phyloP scores from a whole-genome alignment of 2,113 vertebrate genomes.

The Xenopus borealis region DNA sequence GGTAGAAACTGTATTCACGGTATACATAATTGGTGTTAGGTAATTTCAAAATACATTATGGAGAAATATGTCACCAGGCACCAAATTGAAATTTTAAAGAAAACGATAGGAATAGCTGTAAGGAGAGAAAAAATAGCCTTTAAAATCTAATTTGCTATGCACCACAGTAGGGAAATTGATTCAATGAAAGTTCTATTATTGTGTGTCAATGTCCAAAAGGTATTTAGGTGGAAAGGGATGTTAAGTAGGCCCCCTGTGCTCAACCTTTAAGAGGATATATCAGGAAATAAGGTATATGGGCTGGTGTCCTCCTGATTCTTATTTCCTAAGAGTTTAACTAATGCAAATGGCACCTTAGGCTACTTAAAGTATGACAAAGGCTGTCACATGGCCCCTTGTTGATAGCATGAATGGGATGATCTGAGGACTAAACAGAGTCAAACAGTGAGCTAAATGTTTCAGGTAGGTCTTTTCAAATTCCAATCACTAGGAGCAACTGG shows the following conservation, averaged over 20 bases:
- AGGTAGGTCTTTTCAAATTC: slow-evolving; percentile 84
- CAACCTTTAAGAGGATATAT: slow-evolving; percentile 71
- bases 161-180: slow-evolving; percentile 89
- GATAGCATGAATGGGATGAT: slow-evolving; percentile 66
- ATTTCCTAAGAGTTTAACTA: slow-evolving; percentile 71
- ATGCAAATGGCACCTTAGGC: slow-evolving; percentile 76
- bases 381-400: slow-evolving; percentile 58
- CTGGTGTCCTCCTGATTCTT: slow-evolving; percentile 72
- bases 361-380: slow-evolving; percentile 72
- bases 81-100: slow-evolving; percentile 94
- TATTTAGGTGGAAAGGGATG: slow-evolving; percentile 80
- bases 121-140: slow-evolving; percentile 78
- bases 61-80: slow-evolving; percentile 83
- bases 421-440: slow-evolving; percentile 67
- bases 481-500: slow-evolving; percentile 72
- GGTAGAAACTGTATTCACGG: slow-evolving; percentile 69
- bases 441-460: slow-evolving; percentile 74
- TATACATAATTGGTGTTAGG: slow-evolving; percentile 84
- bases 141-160: slow-evolving; percentile 99
- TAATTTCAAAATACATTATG: slow-evolving; percentile 79
- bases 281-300: slow-evolving; percentile 75
- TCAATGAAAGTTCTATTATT: slow-evolving; percentile 79
- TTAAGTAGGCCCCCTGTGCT: slow-evolving; percentile 71
- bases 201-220: slow-evolving; percentile 87
- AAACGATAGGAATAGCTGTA: slow-evolving; percentile 85